Base-by-base conservation (phyloP, 2,888 invertebrate species). In the Augiades crinisus region DNA sequence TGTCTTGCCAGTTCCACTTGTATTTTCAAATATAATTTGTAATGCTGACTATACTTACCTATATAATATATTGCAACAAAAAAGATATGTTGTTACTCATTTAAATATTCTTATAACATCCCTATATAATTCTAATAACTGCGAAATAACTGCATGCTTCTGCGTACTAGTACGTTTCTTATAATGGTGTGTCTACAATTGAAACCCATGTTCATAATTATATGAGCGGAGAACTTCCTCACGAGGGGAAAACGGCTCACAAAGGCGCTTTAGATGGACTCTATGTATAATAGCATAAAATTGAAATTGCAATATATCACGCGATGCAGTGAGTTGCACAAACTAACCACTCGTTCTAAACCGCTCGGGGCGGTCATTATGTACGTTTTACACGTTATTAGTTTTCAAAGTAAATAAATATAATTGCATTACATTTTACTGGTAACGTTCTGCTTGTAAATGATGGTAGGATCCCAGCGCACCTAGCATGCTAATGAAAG, bases 201-300 rank as follows among this genome's bases (percentile, higher is more conserved):
- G 46, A 46, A 46, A 37, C 37, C 27, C 46, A 37, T 46, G 36
- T 46, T 27, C 19, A 33, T 46, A 46, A 46, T 46, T 46, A 46
- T 33, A 46, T 22, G 31, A 44, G n/a, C 7, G 13, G 13, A 34
- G 36, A 36, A 37, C 27, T 46, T 8, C 36, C 46, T 45, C 36
- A 6, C 36, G 36, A 36, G 36, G 43, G 43, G 43, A 44, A 31
- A 44, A 21, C 19, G 19, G 4, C 36, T 36, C 13, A 34, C 7
- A n/a, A 22, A 38, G 30, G 5, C 30, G n/a, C 12, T 10, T 33
- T 14, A n/a, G 5, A 24, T 7, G 34, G 3, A 1, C 31, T 12
- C 6, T 33, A 44, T 19, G 12, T 31, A 0, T 14, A 7, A 13
- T 1, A 7, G 0, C 0, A n/a, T 46, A 34, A 22, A 19, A 31